A percentile compares a stretch with the other conserved stretches of the same genome.
phyloP scores from a whole-genome alignment of 2,797 vertebrate species.

The Columba guinea region DNA sequence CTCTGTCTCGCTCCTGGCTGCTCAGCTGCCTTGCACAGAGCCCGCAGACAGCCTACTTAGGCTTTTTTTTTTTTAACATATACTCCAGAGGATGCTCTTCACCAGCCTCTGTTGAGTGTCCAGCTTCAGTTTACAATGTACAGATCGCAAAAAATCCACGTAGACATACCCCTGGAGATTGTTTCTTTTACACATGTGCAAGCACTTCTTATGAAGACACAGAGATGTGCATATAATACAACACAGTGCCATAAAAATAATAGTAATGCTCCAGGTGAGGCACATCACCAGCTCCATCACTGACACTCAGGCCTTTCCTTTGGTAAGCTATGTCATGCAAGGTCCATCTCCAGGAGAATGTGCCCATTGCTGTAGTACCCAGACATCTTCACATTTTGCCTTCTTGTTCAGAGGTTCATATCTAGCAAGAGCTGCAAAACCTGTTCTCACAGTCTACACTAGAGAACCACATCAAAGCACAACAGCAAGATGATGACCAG shows the following conservation, averaged over 20 bases:
- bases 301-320: not conserved
- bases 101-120: not conserved
- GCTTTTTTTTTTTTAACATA: not conserved
- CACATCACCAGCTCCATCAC: not conserved
- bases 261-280: not conserved
- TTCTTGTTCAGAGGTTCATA: conserved; percentile 7
- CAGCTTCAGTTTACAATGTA: not conserved
- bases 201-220: not conserved
- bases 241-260: not conserved
- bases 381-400: not conserved
- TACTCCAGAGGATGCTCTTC: not conserved
- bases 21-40: not conserved
- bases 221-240: not conserved
- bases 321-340: not conserved
- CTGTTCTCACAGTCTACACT: conserved; percentile 42
- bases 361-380: not conserved
- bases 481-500: conserved; percentile 32
- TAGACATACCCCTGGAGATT: not conserved
- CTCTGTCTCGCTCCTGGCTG: conserved; percentile 18
- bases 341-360: not conserved
- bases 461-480: conserved; percentile 44
- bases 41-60: not conserved
- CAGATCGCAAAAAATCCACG: not conserved
- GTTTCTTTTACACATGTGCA: not conserved
- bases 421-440: conserved; percentile 53